Conservation (phyloP, 2,888 invertebrate genomes). For the Cacoxenus indagator region DNA sequence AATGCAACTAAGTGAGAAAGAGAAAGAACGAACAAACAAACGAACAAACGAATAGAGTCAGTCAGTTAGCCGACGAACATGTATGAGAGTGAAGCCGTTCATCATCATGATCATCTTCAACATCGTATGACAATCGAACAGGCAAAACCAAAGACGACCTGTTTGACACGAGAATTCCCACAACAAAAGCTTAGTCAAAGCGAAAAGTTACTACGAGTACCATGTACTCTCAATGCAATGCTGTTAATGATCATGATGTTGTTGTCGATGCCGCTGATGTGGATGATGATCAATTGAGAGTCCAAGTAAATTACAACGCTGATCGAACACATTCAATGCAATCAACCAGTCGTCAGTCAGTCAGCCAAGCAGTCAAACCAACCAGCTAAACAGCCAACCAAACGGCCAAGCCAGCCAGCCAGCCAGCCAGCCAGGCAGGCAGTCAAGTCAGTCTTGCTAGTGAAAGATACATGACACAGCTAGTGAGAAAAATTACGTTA, state of each 20-base stretch:
- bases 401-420: not conserved
- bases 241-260: not conserved
- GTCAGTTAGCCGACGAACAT: slow-evolving; percentile 52
- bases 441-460: slow-evolving; percentile 46
- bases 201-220: not conserved
- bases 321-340: slow-evolving; percentile 30
- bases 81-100: slow-evolving; percentile 59
- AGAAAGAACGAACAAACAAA: not conserved
- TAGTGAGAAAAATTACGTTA: slow-evolving; percentile 34
- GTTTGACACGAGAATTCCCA: slow-evolving; percentile 23
- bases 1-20: slow-evolving; percentile 37
- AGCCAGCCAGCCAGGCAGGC: not conserved
- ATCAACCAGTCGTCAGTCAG: slow-evolving; percentile 1
- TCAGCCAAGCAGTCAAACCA: not conserved
- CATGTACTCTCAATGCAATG: not conserved
- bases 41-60: not conserved
- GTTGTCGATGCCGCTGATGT: not conserved
- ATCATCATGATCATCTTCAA: slow-evolving; percentile 61
- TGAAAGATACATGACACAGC: slow-evolving; percentile 35
- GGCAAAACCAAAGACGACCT: slow-evolving; percentile 23
- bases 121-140: slow-evolving; percentile 14
- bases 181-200: not conserved
- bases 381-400: not conserved
- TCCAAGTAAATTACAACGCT: not conserved
- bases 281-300: not conserved